Evolutionary conservation across 2,888 invertebrate genomes (phyloP).

Genomic region (Holacanthella duospinosa): DNA sequence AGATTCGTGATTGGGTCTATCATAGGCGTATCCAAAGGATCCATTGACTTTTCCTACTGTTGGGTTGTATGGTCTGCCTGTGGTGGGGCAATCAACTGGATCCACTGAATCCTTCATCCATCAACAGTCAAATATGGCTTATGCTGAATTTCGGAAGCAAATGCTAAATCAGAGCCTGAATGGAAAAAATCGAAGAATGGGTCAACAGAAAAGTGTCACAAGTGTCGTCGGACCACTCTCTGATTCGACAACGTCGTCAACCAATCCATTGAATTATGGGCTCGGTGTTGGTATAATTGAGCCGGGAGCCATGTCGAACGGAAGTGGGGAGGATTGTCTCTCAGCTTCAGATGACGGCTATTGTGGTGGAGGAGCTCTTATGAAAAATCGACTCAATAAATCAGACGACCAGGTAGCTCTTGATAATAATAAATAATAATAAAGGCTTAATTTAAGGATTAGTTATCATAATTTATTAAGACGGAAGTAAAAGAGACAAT

Average conservation of each 20-base stretch:
- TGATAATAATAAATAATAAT: no score
- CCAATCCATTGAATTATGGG: slow-evolving; percentile 11
- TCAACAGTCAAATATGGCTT: slow-evolving; percentile 55
- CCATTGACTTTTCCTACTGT: slow-evolving; percentile 51
- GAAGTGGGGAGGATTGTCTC: slow-evolving; percentile 34
- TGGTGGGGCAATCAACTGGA: slow-evolving; percentile 33
- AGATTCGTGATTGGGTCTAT: no score
- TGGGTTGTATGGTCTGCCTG: slow-evolving; percentile 41
- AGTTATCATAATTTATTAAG: neutral
- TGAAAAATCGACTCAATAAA: slow-evolving; percentile 33
- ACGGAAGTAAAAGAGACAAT: neutral
- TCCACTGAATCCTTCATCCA: slow-evolving; percentile 45
- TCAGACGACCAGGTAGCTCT: slow-evolving; percentile 35
- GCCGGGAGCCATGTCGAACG: slow-evolving; percentile 21
- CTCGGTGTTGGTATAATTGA: slow-evolving; percentile 5
- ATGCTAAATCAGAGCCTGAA: slow-evolving; percentile 55
- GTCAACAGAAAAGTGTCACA: slow-evolving; percentile 9
- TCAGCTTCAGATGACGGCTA: slow-evolving; percentile 28
- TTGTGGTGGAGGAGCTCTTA: neutral
- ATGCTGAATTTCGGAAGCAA: slow-evolving; percentile 57
- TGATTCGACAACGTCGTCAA: slow-evolving; percentile 7
- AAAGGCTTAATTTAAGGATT: no score
- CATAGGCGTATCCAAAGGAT: slow-evolving; percentile 61
- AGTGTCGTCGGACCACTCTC: slow-evolving; percentile 1
- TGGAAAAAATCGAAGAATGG: slow-evolving; percentile 43